Percentiles rank a stretch among this genome's conserved stretches.
Conservation (phyloP, 2,113 vertebrate genomes). For the Otocyon megalotis region DNA sequence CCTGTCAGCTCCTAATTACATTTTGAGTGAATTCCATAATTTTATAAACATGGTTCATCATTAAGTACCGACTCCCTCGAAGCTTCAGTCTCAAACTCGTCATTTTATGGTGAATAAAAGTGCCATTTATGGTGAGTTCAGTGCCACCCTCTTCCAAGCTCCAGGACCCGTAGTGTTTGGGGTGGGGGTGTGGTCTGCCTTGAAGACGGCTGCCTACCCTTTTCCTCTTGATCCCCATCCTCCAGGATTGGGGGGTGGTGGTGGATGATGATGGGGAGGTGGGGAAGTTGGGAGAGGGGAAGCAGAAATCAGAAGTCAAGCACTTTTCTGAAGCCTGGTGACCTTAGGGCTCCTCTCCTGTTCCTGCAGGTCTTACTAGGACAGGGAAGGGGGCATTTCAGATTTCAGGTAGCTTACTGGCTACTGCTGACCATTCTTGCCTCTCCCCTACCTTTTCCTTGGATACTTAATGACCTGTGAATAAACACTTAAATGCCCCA, state of each 20-base stretch:
- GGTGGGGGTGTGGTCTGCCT: background rate
- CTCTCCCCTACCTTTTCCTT: background rate
- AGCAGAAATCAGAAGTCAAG: background rate
- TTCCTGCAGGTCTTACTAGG: background rate
- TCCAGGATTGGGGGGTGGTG: background rate
- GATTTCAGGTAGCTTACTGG: no score
- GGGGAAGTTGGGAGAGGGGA: background rate
- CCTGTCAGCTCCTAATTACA: background rate
- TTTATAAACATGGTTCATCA: background rate
- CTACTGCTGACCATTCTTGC: background rate
- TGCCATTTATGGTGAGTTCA: no score
- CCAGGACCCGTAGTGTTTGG: accelerated
- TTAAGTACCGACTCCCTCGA: background rate
- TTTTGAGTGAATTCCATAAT: background rate
- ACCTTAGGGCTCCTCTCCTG: background rate
- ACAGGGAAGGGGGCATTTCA: background rate
- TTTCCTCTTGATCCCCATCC: background rate
- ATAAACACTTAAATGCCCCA: no score
- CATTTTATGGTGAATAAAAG: no score
- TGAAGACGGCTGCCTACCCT: background rate
- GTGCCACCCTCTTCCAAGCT: background rate
- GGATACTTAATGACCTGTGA: background rate
- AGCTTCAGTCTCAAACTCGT: background rate
- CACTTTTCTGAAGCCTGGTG: background rate
- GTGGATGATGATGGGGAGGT: background rate